Conservation (phyloP, 2,113 vertebrate genomes). For the Sporophila hypoxantha region DNA sequence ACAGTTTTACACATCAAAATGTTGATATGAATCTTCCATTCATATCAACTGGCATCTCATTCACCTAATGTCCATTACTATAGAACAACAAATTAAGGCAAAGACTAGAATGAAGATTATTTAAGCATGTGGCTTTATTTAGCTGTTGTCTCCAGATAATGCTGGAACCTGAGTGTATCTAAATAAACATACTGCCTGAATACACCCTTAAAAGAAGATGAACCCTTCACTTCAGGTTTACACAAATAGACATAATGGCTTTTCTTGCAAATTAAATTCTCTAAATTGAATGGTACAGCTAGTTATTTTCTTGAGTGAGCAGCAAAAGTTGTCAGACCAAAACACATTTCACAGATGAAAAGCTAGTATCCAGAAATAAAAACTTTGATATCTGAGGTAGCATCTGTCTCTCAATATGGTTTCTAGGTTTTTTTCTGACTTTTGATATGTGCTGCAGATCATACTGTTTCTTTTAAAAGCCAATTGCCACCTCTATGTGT, state of each 20-base stretch:
- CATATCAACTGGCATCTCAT: not conserved
- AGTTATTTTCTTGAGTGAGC: not conserved
- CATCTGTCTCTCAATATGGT: constrained; percentile 39
- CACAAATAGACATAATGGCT: not conserved
- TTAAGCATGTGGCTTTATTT: not conserved
- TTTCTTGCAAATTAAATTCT: not conserved
- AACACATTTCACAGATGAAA: not conserved
- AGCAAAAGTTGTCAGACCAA: not conserved
- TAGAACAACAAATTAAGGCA: not conserved
- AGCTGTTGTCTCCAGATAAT: not conserved
- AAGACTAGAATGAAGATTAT: not conserved
- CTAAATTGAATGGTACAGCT: not conserved
- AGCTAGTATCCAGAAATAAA: constrained; percentile 22
- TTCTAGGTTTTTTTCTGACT: constrained; percentile 12
- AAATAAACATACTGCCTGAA: not conserved
- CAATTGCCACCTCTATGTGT: not conserved
- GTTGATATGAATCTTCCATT: not conserved
- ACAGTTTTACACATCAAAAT: not conserved
- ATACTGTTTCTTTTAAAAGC: constrained; percentile 5
- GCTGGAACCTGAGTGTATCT: not conserved
- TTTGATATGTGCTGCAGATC: not conserved
- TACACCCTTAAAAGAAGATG: not conserved
- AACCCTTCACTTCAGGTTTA: not conserved
- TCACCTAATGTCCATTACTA: not conserved
- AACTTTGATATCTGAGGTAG: constrained; percentile 4